A percentile compares a stretch with the other conserved stretches of the same genome.
phyloP scores from a whole-genome alignment of 2,888 invertebrate species.

The Acheta domesticus region DNA sequence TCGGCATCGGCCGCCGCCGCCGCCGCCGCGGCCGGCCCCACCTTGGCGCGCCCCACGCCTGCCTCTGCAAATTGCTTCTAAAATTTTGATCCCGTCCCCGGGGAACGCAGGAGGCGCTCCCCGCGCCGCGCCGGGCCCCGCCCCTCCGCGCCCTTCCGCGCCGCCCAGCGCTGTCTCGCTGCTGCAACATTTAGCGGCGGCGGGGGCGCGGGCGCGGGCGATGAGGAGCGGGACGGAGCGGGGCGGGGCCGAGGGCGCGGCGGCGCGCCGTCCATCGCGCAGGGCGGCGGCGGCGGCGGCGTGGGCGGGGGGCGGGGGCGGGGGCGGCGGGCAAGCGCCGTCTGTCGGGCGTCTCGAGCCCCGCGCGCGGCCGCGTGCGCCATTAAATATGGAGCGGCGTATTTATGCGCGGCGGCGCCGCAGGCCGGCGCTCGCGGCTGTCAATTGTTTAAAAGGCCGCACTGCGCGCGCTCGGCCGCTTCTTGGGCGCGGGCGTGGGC shows the following conservation, averaged over 20 bases:
- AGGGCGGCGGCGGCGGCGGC: neutral
- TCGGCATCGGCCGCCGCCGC: neutral
- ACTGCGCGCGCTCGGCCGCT: neutral
- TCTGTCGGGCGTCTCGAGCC: neutral
- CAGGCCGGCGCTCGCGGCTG: neutral
- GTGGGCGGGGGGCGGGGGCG: neutral
- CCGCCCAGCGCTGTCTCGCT: no score
- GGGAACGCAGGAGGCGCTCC: no score
- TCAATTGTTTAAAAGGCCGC: neutral
- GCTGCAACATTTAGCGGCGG: no score
- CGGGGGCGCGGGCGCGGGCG: no score
- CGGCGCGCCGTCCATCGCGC: no score
- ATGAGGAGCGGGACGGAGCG: no score
- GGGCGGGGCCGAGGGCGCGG: no score
- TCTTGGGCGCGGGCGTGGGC: no score
- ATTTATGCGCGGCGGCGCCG: constrained; percentile 8
- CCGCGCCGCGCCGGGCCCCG: no score
- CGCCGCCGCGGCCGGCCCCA: neutral
- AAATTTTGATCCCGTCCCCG: neutral
- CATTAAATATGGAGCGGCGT: constrained; percentile 3
- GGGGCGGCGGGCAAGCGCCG: neutral
- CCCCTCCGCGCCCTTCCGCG: no score
- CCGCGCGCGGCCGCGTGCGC: neutral
- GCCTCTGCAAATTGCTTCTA: constrained; percentile 18
- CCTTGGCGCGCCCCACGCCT: neutral